Evolutionary conservation across 2,797 vertebrate genomes (phyloP).

Genomic region (Pseudotriccus pelzelni): DNA sequence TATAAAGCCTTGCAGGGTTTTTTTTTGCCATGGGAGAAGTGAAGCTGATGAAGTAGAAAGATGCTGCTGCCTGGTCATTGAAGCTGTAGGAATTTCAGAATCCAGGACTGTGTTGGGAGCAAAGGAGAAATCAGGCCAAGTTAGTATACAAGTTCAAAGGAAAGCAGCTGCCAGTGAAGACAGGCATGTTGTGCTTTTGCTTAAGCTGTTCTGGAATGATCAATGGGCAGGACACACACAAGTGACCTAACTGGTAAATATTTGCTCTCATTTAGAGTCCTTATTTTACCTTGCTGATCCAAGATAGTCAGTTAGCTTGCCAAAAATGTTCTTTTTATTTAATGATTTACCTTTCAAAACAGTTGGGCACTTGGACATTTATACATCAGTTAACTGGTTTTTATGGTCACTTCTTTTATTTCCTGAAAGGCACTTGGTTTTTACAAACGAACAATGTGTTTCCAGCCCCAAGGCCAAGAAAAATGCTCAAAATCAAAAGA

Average conservation of each 20-base stretch:
- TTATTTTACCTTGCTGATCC: neutral
- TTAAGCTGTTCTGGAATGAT: neutral
- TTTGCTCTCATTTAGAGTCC: neutral
- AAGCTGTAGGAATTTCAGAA: neutral
- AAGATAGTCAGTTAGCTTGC: neutral
- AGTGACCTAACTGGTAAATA: neutral
- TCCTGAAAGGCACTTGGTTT: neutral
- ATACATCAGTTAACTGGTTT: neutral
- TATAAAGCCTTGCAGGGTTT: neutral
- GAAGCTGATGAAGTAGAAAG: neutral
- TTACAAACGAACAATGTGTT: neutral
- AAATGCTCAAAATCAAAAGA: neutral
- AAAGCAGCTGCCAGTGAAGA: neutral
- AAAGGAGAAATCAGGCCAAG: neutral
- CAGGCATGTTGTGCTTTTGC: neutral
- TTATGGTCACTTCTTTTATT: neutral
- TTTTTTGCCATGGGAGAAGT: neutral
- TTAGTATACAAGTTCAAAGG: neutral
- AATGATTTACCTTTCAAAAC: neutral
- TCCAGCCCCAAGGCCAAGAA: neutral
- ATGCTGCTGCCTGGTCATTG: neutral
- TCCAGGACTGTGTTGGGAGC: neutral
- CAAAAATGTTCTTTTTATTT: neutral
- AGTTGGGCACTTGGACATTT: neutral
- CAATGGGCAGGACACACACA: neutral